Evolutionary conservation across 2,113 vertebrate species (phyloP), one percentile per base, ranked within the genome.

Genomic region (Embiotoca jacksoni): DNA sequence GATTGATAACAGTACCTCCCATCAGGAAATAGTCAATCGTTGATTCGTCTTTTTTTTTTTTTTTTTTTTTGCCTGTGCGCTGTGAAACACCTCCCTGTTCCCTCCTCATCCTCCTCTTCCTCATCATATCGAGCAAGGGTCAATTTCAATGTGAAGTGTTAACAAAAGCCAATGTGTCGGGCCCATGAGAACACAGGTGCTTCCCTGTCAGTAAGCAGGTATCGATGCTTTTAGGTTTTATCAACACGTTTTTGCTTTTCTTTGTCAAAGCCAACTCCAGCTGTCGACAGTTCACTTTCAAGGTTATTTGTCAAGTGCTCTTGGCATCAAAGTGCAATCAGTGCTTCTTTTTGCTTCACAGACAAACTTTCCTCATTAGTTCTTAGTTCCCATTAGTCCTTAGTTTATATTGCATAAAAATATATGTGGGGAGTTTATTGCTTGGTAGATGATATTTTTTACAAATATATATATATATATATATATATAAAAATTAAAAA

Each of bases 131-230:
- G 37, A 88, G 70, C 75, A 91, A 94, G 94, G 95, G 95, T 97
- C 95, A 97, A 96, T 96, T 96, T 96, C 96, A 97, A 96, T 95
- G 96, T 96, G 95, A 96, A 96, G 94, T 92, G 95, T 95, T 94
- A 95, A 91, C 89, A 93, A 93, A 94, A 94, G 93, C 93, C 91
- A 93, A 93, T 89, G 94, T 95, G 93, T 93, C 74, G 59, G 44
- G 82, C 79, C 64, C 81, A 75, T 35, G 36, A 49, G 8, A 36
- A 44, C 30, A 70, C 36, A 72, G 50, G 32, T 39, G 5, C 33
- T 2, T 15, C 14, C 47, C 33, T 32, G 54, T 41, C 14, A 30
- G 30, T 57, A 3, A 15, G 31, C 67, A 69, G 64, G 89, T 82
- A 82, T 55, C 55, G 10, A 16, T 71, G 52, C 9, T 30, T 78